Base-by-base conservation (phyloP, 2,797 vertebrate genomes). In the Crenuchus spilurus region DNA sequence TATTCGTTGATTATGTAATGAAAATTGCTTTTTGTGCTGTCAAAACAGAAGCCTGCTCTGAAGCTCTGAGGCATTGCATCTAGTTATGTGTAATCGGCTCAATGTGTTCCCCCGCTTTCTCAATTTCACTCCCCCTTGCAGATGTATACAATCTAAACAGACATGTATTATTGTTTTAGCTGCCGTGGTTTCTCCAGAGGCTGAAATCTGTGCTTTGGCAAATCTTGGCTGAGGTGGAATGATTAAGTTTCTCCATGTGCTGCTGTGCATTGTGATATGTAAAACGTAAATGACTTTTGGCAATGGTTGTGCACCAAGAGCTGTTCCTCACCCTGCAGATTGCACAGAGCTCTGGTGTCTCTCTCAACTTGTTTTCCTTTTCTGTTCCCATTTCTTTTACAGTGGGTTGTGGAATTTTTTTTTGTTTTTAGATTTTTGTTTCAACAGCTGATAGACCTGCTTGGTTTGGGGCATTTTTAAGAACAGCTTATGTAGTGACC, bases 201-300 rank as follows among this genome's bases (percentile, higher is more conserved):
- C 49, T 68, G 68, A 44, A 54, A 61, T 75, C 57, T 28, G 57
- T 70, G 46, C 70, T 61, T 51, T 37, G n/a, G 58, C 51, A 49
- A 71, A 39, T 80, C 58, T 1, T 26, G 72, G 63, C 51, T 28
- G 57, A 66, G 54, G 65, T 75, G 65, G 90, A 92, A 90, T 90
- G 88, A 90, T 90, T 90, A 69, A 86, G 88, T 90, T 91, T 90
- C 89, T 88, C 85, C 84, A 76, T 75, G 86, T 87, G 87, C 89
- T 87, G 72, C 66, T 85, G 82, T 88, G 88, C 85, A 86, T 90
- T 90, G 37, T 87, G 82, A 83, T 81, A 78, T 82, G 54, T 76
- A 75, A 81, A 81, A 80, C 65, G 66, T 67, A 85, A 88, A 92
- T 72, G 78, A 75, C 81, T 86, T 85, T 26, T 89, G 90, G 89